Base-by-base conservation (phyloP, 2,888 invertebrate species). In the Yponomeuta sedellus region DNA sequence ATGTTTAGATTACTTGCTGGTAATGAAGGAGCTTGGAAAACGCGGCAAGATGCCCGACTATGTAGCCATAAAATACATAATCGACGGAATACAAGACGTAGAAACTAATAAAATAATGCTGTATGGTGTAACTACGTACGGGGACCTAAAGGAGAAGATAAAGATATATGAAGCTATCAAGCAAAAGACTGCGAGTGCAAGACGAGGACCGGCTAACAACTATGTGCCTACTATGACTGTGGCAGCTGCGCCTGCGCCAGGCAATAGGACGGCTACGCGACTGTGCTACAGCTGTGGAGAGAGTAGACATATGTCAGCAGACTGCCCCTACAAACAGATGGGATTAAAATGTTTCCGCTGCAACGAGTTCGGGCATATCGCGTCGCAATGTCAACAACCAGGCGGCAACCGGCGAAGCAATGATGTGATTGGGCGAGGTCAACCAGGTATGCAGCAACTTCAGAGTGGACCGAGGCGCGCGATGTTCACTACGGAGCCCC, bases 11-110 rank as follows among this genome's bases (percentile, higher is more conserved):
- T 75, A 72, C 34, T 70, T 74, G 71, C 64, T 73, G 0, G 19
- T 64, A 0, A 74, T 74, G 73, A 73, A 73, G 28, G 74, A 71
- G 22, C 34, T 74, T 11, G 73, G 71, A 0, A 71, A 68, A 58
- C 34, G 72, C 0, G 73, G 68, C 0, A 73, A 71, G 40, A 64
- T 75, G 8, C 69, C 72, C 0, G 73, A 74, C 52, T 72, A 73
- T 64, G 70, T 73, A 0, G 67, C 72, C 0, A 71, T 74, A 10
- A 66, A 73, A 63, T 74, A 74, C 58, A 72, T 73, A 8, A 67
- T 74, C 0, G 72, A 74, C 10, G 73, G 72, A 1, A 73, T 74
- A 8, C 11, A 4, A 0, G 73, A 73, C 63, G 16, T 28, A 0
- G 70, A 72, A 19, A 19, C n/a, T 0, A 73, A 74, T 40, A 74